Conservation (phyloP, 1,140 invertebrate genomes). For the Augochlora pura region DNA sequence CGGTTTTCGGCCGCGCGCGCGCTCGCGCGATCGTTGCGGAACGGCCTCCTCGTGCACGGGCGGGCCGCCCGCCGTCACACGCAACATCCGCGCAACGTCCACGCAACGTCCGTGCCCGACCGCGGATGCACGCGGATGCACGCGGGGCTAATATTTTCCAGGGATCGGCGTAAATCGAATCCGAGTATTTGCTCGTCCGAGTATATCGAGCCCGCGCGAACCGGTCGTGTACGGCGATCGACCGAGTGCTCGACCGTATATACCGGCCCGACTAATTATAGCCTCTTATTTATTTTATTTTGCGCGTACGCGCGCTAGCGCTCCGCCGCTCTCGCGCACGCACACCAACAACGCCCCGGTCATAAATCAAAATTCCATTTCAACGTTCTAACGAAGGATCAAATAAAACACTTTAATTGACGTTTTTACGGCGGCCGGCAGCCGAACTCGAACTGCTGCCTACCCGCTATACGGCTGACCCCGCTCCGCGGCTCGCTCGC, state of each 20-base stretch:
- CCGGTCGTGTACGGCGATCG: slow-evolving; percentile 60
- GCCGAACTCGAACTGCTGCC: slow-evolving; percentile 76
- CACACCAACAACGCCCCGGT: slow-evolving; percentile 51
- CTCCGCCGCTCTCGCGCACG: slow-evolving; percentile 52
- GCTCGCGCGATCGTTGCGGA: neutral
- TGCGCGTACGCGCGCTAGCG: slow-evolving; percentile 66
- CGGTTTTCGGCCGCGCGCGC: neutral
- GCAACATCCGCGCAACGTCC: too few species aligned
- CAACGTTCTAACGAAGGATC: slow-evolving; percentile 82
- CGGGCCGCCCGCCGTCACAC: too few species aligned
- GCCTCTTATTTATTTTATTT: slow-evolving; percentile 80
- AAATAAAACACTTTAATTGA: slow-evolving; percentile 82
- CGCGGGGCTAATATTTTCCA: slow-evolving; percentile 35
- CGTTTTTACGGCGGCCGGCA: slow-evolving; percentile 80
- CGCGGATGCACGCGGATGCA: neutral
- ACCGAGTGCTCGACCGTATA: slow-evolving; percentile 49
- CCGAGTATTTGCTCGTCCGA: slow-evolving; percentile 50
- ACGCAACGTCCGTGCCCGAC: neutral
- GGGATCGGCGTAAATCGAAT: slow-evolving; percentile 41
- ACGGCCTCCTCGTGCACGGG: too few species aligned
- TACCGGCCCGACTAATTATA: slow-evolving; percentile 77
- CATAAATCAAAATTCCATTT: slow-evolving; percentile 82
- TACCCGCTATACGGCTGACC: slow-evolving; percentile 69
- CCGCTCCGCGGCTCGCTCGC: slow-evolving; percentile 57
- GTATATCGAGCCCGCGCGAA: slow-evolving; percentile 40